Conservation (phyloP, 1,140 invertebrate genomes). For the Gonatopus flavifemur region DNA sequence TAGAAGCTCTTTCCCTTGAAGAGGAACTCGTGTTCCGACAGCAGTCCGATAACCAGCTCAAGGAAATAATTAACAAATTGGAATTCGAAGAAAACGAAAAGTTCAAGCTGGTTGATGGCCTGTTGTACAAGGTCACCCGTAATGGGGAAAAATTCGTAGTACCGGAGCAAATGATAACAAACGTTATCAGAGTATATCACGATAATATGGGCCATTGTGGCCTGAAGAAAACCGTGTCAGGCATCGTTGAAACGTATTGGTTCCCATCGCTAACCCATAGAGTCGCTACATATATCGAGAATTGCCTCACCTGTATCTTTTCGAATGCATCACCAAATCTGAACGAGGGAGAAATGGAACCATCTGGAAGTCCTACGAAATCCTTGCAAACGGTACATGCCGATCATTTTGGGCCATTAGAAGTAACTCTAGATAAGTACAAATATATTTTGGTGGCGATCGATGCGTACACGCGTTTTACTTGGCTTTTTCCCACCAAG, state of each 20-base stretch:
- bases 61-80: conserved; percentile 1
- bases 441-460: conserved; percentile 24
- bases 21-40: neutral
- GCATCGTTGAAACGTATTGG: conserved; percentile 12
- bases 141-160: conserved; percentile 3
- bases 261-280: conserved; percentile 18
- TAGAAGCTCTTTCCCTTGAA: conserved; percentile 10
- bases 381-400: conserved; percentile 22
- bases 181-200: conserved; percentile 16
- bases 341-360: conserved; percentile 18
- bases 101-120: conserved; percentile 7
- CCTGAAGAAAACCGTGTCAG: neutral
- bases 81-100: neutral
- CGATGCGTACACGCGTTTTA: conserved; percentile 32
- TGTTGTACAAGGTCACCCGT: neutral
- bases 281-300: conserved; percentile 13
- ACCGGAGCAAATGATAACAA: conserved; percentile 9
- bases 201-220: conserved; percentile 17
- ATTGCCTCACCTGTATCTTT: conserved; percentile 23
- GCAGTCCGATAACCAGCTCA: conserved; percentile 3
- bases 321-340: conserved; percentile 1
- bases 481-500: too few species aligned
- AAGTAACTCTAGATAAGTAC: conserved; percentile 13
- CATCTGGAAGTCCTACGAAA: conserved; percentile 17
- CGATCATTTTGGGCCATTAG: conserved; percentile 25